A percentile compares a stretch with the other conserved stretches of the same genome.
Evolutionary conservation across 1,140 invertebrate genomes (phyloP).

Genomic region (Trachymyrmex septentrionalis): DNA sequence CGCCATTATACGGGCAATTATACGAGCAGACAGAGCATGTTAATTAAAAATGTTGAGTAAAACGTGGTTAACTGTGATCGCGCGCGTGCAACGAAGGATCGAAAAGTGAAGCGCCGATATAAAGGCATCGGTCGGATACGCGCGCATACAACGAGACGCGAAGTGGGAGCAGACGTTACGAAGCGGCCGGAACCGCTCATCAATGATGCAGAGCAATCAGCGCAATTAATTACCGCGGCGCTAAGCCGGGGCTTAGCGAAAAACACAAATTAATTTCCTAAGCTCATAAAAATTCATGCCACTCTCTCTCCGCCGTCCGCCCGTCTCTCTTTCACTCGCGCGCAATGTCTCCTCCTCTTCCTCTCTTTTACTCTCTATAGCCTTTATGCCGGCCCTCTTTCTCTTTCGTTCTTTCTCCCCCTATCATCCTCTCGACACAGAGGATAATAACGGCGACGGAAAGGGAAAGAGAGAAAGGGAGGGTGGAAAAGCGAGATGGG

Average conservation of each 20-base stretch:
- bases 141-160: slow-evolving; percentile 58
- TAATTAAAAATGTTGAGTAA: slow-evolving; percentile 56
- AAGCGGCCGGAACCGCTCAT: slow-evolving; percentile 83
- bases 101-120: slow-evolving; percentile 45
- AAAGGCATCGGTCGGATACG: slow-evolving; percentile 49
- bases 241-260: slow-evolving; percentile 85
- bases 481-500: slow-evolving; percentile 16
- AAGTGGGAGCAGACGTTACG: slow-evolving; percentile 75
- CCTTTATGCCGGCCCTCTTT: slow-evolving; percentile 5
- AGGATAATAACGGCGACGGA: slow-evolving; percentile 42
- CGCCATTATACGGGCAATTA: slow-evolving; percentile 33
- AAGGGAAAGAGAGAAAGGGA: not conserved
- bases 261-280: slow-evolving; percentile 87
- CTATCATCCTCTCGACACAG: slow-evolving; percentile 33
- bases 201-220: slow-evolving; percentile 86
- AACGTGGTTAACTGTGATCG: slow-evolving; percentile 6
- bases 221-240: slow-evolving; percentile 86
- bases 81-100: slow-evolving; percentile 30
- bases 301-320: slow-evolving; percentile 61
- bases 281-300: slow-evolving; percentile 85
- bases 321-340: slow-evolving; percentile 38
- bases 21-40: slow-evolving; percentile 8
- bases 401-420: slow-evolving; percentile 7
- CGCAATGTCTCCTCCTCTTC: slow-evolving; percentile 15
- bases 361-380: not conserved